phyloP scores from a whole-genome alignment of 2,797 vertebrate genomes.

The Chiropotes sagulatus region DNA sequence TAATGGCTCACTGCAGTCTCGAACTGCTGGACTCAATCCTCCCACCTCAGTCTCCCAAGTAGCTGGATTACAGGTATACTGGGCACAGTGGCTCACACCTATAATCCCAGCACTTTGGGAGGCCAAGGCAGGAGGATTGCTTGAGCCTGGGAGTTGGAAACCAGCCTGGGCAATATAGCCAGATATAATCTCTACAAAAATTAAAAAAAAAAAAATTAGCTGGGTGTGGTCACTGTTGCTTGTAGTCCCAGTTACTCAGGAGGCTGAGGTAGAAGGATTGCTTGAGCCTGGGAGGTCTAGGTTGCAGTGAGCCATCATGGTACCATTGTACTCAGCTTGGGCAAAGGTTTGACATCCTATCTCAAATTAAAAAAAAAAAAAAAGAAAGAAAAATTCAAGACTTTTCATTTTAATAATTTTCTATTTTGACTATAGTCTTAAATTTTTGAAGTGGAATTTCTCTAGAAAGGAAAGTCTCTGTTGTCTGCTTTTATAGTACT shows the following conservation, averaged over 20 bases:
- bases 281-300: background rate
- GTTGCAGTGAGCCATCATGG: background rate
- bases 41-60: background rate
- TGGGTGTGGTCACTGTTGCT: background rate
- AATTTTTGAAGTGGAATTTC: constrained; percentile 11
- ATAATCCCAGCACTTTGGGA: background rate
- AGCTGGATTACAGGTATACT: background rate
- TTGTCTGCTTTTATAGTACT: background rate
- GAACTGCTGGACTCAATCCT: background rate
- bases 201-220: background rate
- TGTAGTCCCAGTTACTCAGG: background rate
- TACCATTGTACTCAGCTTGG: background rate
- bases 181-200: background rate
- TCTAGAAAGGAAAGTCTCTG: constrained; percentile 15
- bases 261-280: background rate
- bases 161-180: background rate
- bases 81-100: background rate
- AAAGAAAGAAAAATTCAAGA: background rate
- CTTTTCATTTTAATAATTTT: constrained; percentile 37
- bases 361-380: background rate
- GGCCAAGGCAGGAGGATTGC: background rate
- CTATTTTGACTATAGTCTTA: constrained; percentile 1
- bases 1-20: background rate
- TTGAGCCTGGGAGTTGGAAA: background rate
- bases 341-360: background rate